These are phyloP conservation scores for Thaumatotibia leucotreta DNA, from an alignment of 1,140 invertebrate genomes.

Conservation along the genomic window DNA sequence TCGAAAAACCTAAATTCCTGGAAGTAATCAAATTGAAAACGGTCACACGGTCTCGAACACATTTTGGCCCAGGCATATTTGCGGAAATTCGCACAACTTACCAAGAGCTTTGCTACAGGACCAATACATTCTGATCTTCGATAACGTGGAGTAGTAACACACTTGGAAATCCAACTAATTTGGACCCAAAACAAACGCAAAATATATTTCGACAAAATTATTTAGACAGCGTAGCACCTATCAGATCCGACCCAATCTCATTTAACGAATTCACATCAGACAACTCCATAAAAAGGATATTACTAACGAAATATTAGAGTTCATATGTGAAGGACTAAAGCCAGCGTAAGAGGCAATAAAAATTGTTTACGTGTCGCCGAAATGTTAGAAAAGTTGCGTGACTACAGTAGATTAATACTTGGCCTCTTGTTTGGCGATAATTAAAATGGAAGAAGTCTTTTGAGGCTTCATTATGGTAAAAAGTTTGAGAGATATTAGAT, in stretches of 20 bases:
- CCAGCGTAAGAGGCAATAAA: background rate
- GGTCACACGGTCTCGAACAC: background rate
- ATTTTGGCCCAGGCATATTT: background rate
- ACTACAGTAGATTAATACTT: background rate
- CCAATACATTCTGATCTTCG: background rate
- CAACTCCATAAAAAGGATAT: background rate
- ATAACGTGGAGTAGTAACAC: background rate
- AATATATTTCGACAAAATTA: background rate
- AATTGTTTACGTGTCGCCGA: background rate
- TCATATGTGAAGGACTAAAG: background rate
- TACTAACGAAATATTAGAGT: background rate
- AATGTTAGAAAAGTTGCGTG: background rate
- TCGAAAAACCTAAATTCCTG: background rate
- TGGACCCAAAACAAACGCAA: background rate
- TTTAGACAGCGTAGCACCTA: background rate
- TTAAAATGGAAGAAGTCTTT: background rate
- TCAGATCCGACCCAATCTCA: constrained; percentile 2
- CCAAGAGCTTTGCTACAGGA: background rate
- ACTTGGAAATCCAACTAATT: background rate
- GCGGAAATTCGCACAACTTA: background rate
- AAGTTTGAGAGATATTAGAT: background rate
- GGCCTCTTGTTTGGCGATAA: background rate
- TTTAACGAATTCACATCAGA: background rate
- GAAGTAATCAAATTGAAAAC: background rate
- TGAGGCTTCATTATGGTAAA: background rate